Percentiles rank a stretch among this genome's conserved stretches.
Evolutionary conservation across 2,113 vertebrate genomes (phyloP).

Genomic region (Entelurus aequoreus): DNA sequence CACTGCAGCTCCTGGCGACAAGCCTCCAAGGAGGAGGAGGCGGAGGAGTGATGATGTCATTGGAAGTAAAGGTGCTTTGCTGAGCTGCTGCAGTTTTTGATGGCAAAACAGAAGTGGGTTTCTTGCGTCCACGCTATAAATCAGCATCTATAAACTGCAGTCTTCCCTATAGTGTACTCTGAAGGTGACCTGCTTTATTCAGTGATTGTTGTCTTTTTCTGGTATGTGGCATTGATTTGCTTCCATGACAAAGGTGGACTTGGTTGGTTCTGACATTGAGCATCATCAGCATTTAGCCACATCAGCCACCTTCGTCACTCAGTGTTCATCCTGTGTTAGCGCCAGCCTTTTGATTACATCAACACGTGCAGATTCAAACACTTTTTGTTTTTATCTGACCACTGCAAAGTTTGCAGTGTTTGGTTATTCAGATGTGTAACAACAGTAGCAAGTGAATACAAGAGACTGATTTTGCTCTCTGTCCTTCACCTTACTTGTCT

Average conservation of each 20-base stretch:
- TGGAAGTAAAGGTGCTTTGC: conserved; percentile 21
- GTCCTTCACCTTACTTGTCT: conserved; percentile 49
- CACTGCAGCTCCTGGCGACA: conserved; percentile 37
- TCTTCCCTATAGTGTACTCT: not conserved
- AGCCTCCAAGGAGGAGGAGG: conserved; percentile 16
- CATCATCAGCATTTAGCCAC: not conserved
- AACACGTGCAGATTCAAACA: not conserved
- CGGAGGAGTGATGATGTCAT: conserved; percentile 42
- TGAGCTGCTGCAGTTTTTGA: conserved; percentile 33
- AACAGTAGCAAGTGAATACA: not conserved
- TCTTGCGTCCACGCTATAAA: not conserved
- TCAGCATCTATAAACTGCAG: too few relatives aligned
- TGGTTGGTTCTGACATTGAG: conserved; percentile 24
- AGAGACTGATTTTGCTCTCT: not conserved
- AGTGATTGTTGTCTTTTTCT: conserved; percentile 9
- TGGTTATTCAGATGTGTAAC: not conserved
- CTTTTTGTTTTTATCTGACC: not conserved
- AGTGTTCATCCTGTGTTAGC: conserved; percentile 14
- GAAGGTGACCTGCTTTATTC: conserved; percentile 35
- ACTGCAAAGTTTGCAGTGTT: conserved; percentile 9
- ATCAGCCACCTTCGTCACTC: conserved; percentile 7
- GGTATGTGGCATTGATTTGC: conserved; percentile 21
- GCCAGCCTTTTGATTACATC: conserved; percentile 18
- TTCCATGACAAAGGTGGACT: conserved; percentile 3
- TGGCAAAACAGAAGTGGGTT: conserved; percentile 4